phyloP scores from a whole-genome alignment of 2,888 invertebrate species.

The Acrobasis suavella region DNA sequence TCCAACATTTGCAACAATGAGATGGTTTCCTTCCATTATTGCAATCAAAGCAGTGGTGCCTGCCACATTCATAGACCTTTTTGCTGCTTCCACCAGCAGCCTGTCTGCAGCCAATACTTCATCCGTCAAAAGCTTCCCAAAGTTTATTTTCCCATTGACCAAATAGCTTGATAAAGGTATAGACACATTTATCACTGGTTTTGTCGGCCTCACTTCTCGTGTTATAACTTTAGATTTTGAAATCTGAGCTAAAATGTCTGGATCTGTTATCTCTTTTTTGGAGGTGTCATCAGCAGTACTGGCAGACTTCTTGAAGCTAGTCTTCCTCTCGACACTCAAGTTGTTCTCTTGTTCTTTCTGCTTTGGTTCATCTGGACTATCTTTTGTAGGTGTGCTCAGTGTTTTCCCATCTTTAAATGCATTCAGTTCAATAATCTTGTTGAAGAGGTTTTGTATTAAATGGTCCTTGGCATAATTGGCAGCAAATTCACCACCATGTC shows the following conservation, averaged over 20 bases:
- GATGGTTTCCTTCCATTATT: constrained; percentile 89
- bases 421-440: constrained; percentile 88
- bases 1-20: constrained; percentile 97
- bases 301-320: constrained; percentile 86
- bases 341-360: constrained; percentile 62
- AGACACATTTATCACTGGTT: constrained; percentile 71
- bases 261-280: constrained; percentile 85
- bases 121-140: constrained; percentile 91
- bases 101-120: constrained; percentile 93
- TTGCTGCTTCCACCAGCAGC: constrained; percentile 90
- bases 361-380: constrained; percentile 62
- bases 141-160: constrained; percentile 89
- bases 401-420: constrained; percentile 84
- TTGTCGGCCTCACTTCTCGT: constrained; percentile 81
- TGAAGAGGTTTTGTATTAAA: constrained; percentile 89
- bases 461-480: constrained; percentile 96
- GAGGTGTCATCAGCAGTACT: constrained; percentile 83
- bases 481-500: constrained; percentile 97
- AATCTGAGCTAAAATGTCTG: constrained; percentile 85
- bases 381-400: constrained; percentile 53
- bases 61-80: constrained; percentile 88
- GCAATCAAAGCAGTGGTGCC: constrained; percentile 97
- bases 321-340: constrained; percentile 78
- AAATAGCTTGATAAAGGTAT: constrained; percentile 85
- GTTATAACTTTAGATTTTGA: constrained; percentile 84